Percentiles rank a stretch among this genome's conserved stretches.
Evolutionary conservation across 2,888 invertebrate genomes (phyloP).

Genomic region (Uropetala carovei): DNA sequence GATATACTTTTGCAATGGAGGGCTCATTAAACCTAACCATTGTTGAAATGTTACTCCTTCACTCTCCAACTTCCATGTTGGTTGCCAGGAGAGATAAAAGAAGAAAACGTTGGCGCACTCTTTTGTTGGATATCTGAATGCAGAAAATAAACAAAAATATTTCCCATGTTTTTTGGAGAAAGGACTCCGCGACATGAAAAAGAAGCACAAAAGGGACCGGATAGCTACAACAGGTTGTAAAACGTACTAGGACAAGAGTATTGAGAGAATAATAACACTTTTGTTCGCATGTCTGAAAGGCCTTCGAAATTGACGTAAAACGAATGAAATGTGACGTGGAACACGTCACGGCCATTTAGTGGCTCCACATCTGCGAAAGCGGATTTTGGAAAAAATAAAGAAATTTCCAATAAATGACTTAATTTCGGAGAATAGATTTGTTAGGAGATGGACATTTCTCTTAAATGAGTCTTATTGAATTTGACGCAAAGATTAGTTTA

Average conservation of each 20-base stretch:
- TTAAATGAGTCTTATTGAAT: too few species aligned
- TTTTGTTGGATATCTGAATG: not conserved
- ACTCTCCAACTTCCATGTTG: not conserved
- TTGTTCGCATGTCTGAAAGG: too few species aligned
- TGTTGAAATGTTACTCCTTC: not conserved
- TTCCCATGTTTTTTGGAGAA: not conserved
- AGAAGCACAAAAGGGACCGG: not conserved
- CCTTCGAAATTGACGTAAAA: too few species aligned
- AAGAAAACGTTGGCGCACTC: not conserved
- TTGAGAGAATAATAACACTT: too few species aligned
- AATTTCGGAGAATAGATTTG: too few species aligned
- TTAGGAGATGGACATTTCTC: too few species aligned
- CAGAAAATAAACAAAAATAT: not conserved
- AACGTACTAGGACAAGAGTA: not conserved
- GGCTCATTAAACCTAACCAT: not conserved
- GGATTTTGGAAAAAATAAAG: too few species aligned
- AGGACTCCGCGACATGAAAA: not conserved
- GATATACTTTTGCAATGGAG: not conserved
- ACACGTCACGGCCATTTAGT: too few species aligned
- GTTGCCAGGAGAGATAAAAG: conserved; percentile 10
- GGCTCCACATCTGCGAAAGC: too few species aligned
- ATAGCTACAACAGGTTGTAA: not conserved
- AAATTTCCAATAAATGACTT: too few species aligned
- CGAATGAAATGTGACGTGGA: too few species aligned
- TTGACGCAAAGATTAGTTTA: too few species aligned